Evolutionary conservation across 2,888 invertebrate genomes (phyloP), one percentile per base, ranked within the genome.

Genomic region (Ichneumon xanthorius): DNA sequence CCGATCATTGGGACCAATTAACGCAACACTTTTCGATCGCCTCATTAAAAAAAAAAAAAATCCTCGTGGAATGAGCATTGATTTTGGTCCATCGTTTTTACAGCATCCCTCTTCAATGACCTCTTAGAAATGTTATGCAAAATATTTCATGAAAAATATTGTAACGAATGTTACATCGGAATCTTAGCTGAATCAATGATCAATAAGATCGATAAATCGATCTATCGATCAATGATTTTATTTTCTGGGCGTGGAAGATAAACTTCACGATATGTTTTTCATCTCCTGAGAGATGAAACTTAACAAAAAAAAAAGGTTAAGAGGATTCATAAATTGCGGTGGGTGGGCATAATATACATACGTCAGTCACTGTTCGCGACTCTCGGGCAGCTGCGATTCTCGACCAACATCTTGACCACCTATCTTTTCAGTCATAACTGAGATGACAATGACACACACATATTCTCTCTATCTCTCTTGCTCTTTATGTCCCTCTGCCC

Each of bases 1-100:
- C 55, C 67, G 61, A 82, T 80, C 82, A 82, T 85, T 77, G 67
- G 68, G 72, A 67, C 82, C 80, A 85, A 85, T 85, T 85, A 85
- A 85, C 82, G 67, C 61, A 72, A 80, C 79, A 77, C 63, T 85
- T 72, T 72, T 82, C 67, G 22, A 80, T 77, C 72, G 19, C n/a
- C 16, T 30, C 30, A n/a, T 63, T 16, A 33, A 33, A 63, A 63
- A 16, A 61, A 26, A 58, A 30, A 63, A n/a, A 63, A 33, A 33
- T 33, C 1, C n/a, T 63, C 33, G n/a, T 63, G 30, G 16, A 33
- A n/a, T 33, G 63, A 63, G 63, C 63, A 33, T 63, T 63, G 63
- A 63, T 63, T 63, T 33, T 30, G 53, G 30, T 16, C 30, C 30
- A 33, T 16, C 33, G 30, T 4, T 63, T 16, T 16, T 33, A 33